Evolutionary conservation across 2,113 vertebrate species (phyloP), one percentile per base, ranked within the genome.

Genomic region (Sturnus vulgaris): DNA sequence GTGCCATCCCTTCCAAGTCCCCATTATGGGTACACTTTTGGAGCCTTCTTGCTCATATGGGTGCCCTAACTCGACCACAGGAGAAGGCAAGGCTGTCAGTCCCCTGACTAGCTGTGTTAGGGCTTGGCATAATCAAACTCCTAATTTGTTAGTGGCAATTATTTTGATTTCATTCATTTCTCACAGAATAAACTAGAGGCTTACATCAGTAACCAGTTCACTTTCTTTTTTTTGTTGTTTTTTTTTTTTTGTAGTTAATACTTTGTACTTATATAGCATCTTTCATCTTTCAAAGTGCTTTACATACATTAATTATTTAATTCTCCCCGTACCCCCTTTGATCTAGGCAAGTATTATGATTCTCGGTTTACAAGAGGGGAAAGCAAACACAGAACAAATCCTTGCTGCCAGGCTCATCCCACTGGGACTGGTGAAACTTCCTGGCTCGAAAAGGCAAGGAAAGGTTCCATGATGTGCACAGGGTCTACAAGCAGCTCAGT

Each of bases 271-370:
- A 90, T 49, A 96, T 83, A 96, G 78, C 90, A 97, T 33, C 92
- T 95, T 96, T 96, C 94, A 97, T 97, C 95, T 97, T 96, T 94
- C 93, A 84, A 97, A 96, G 92, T 84, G 89, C 68, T 97, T 96
- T 93, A 90, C 71, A 95, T 83, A 44, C 87, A 96, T 93, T 88
- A 94, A 94, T 95, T 96, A 97, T 94, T 96, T 94, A 94, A 89
- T 93, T 88, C 76, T 88, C 56, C 27, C 91, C 5, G 0, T 79
- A 90, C 30, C 86, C 90, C n/a, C 90, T 97, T 97, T 97, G 95
- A 97, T 94, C 94, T 88, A 92, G 47, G 90, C 56, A 92, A 89
- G 57, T 68, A 94, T 86, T 75, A 86, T 9, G 78, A 93, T 68
- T 49, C 84, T 95, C 64, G 65, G 82, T 83, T 95, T 96, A 90